These are phyloP conservation scores for Sipha flava DNA, from an alignment of 1,140 invertebrate genomes.

Conservation along the genomic window DNA sequence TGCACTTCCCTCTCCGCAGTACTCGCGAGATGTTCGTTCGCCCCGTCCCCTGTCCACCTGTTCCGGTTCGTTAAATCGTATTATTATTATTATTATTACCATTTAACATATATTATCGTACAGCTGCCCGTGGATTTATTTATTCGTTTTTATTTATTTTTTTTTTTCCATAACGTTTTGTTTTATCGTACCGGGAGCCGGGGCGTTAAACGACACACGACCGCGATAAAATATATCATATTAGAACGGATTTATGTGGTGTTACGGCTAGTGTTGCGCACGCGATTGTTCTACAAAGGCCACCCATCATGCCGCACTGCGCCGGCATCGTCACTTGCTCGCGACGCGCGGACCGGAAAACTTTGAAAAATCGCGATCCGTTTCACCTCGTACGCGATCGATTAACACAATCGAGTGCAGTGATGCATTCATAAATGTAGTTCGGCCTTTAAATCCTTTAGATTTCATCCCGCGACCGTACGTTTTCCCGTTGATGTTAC, in stretches of 20 bases:
- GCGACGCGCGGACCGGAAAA: not conserved
- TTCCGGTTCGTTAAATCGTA: not conserved
- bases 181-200: not conserved
- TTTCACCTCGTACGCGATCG: too few relatives aligned
- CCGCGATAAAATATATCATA: conserved; percentile 19
- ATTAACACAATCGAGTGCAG: too few relatives aligned
- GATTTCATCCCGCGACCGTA: too few relatives aligned
- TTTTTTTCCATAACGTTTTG: not conserved
- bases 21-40: not conserved
- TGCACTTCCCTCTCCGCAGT: not conserved
- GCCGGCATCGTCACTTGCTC: too few relatives aligned
- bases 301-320: not conserved
- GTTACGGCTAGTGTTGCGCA: not conserved
- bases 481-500: too few relatives aligned
- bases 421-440: too few relatives aligned
- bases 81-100: not conserved
- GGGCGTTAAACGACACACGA: conserved; percentile 9
- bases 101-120: not conserved
- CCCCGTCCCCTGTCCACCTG: not conserved
- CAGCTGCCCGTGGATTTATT: too few relatives aligned
- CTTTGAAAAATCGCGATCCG: too few relatives aligned
- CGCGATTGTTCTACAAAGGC: conserved; percentile 9
- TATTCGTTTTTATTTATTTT: not conserved
- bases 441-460: too few relatives aligned
- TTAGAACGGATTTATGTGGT: conserved; percentile 11